Base-by-base conservation (phyloP, 2,113 vertebrate genomes). In the Calonectris borealis region DNA sequence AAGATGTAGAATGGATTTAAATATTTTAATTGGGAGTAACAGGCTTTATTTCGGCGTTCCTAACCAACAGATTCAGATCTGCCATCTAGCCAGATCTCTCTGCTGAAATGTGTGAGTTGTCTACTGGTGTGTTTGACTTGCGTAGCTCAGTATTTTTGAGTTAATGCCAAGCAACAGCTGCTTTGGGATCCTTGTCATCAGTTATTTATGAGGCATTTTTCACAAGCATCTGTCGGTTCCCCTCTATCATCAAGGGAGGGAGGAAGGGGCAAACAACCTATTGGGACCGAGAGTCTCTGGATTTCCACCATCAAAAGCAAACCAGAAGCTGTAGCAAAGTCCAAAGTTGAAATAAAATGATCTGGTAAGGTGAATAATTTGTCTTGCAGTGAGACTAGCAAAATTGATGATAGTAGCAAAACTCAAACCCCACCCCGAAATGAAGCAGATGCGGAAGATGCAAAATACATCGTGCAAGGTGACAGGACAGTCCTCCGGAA, bases 41-140 rank as follows among this genome's bases (percentile, higher is more conserved):
- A 5, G 49, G 16, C 32, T 88, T 82, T 52, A 13, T 51, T 77
- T 75, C 40, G 36, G 36, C 0, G 0, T 55, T 90, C 57, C 51
- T 73, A 49, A 40, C 31, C 34, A 64, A 4, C 13, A 58, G 34
- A 60, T 58, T 24, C 29, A 31, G 36, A 32, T 87, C n/a, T 71
- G 69, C 5, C 6, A 1, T 58, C 60, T n/a, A 7, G 20, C n/a
- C 57, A 60, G 48, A 10, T 8, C 61, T 87, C 61, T 18, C 0
- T 34, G 17, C 40, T 84, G 76, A 38, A 75, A 15, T 34, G 5
- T 54, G 15, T 38, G 69, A 49, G 26, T 57, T 38, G 75, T 76
- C 48, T 46, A 0, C 44, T 60, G 42, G 32, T 32, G 40, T 70
- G 8, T 70, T 91, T 61, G 78, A 52, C 44, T 93, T 70, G 34